Evolutionary conservation across 2,797 vertebrate genomes (phyloP), one percentile per base, ranked within the genome.

Genomic region (Lacerta bilineata): DNA sequence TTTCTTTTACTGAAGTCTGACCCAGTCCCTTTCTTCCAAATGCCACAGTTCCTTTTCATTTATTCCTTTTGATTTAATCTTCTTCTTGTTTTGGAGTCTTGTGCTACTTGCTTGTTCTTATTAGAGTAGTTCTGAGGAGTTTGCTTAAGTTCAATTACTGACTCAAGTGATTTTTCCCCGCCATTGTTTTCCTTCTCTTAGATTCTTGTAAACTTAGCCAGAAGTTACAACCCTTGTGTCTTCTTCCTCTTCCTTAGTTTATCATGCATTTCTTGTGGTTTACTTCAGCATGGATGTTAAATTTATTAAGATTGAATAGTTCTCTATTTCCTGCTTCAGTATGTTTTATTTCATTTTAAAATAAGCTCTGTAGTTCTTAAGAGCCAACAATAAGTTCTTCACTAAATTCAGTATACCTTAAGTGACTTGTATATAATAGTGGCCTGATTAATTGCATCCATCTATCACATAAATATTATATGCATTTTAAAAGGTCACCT

Each of bases 221-320:
- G n/a, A 8, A 79, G 66, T 90, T 91, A 86, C 43, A 86, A 43
- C 50, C 50, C 66, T 91, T 90, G 66, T 78, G 90, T 86, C 82
- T 71, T 75, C 23, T 2, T 91, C 93, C 89, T 1, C 6, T 27
- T 77, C 33, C 2, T 20, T 55, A 8, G 85, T 76, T 91, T 75
- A 33, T 88, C 39, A 0, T 8, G 3, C 1, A 8, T 20, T 1
- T 80, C 86, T 90, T 43, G 79, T 86, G 87, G 64, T 84, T 93
- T 89, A 68, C 66, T 61, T 89, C 90, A 87, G 55, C 61, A 3
- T 81, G 20, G 5, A 74, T 83, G 55, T 92, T 90, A 78, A 86
- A 59, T 81, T 85, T 88, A 20, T 17, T 46, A 46, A 78, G 33
- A 43, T 29, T 29, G 36, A 76, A 43, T 1, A 46, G 9, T 64